phyloP scores from a whole-genome alignment of 2,888 invertebrate species.

The Desoria tigrina region DNA sequence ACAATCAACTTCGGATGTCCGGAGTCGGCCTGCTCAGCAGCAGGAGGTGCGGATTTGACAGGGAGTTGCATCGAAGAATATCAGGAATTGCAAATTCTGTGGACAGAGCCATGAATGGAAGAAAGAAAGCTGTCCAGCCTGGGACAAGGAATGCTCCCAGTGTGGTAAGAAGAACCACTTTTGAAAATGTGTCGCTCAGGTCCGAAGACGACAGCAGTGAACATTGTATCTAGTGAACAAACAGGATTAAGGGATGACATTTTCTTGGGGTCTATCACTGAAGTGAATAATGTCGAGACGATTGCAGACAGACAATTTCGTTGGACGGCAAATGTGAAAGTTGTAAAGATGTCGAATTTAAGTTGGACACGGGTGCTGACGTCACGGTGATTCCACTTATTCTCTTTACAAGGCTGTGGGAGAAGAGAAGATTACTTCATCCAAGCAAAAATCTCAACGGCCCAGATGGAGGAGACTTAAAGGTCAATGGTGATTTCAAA shows the following conservation, averaged over 20 bases:
- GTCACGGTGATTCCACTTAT: slow-evolving; percentile 28
- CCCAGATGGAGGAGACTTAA: slow-evolving; percentile 12
- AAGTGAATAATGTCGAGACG: not conserved
- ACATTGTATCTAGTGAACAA: too few relatives aligned
- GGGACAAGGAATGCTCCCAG: too few relatives aligned
- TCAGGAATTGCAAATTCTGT: slow-evolving; percentile 14
- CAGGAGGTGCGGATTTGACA: too few relatives aligned
- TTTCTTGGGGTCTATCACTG: too few relatives aligned
- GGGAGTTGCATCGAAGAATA: too few relatives aligned
- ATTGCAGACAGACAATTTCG: not conserved
- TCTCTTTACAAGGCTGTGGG: slow-evolving; percentile 4
- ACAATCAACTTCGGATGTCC: too few relatives aligned
- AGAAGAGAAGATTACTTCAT: not conserved
- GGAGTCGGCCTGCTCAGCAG: too few relatives aligned
- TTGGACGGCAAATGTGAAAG: not conserved
- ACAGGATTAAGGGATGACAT: too few relatives aligned
- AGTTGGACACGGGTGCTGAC: slow-evolving; percentile 41
- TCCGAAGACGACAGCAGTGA: too few relatives aligned
- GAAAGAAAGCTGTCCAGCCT: too few relatives aligned
- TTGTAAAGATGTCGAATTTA: slow-evolving; percentile 23
- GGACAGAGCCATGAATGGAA: not conserved
- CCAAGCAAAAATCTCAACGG: not conserved
- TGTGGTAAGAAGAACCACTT: too few relatives aligned
- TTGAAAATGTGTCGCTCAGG: too few relatives aligned
- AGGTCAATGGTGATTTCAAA: not conserved